phyloP scores from a whole-genome alignment of 2,797 vertebrate genomes.

The Pseudochromis fuscus region DNA sequence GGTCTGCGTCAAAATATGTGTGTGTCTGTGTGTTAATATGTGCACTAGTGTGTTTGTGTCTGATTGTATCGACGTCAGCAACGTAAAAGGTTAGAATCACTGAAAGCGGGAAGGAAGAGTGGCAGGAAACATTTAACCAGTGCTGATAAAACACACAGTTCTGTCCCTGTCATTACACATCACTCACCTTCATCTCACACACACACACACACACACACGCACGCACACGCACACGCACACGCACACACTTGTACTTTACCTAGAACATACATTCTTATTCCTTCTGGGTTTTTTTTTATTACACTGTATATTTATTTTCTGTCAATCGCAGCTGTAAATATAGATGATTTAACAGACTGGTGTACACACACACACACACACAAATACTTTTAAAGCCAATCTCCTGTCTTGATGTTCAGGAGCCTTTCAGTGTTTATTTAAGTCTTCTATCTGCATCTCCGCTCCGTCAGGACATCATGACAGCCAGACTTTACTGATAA shows the following conservation, averaged over 20 bases:
- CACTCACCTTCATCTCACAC: conserved; percentile 26
- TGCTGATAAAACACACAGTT: conserved; percentile 67
- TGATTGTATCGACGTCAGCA: conserved; percentile 53
- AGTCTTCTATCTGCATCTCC: conserved; percentile 59
- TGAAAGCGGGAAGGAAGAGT: conserved; percentile 61
- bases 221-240: not conserved
- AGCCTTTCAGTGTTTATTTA: conserved; percentile 62
- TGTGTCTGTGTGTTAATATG: conserved; percentile 18
- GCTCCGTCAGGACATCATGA: conserved; percentile 50
- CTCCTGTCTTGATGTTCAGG: conserved; percentile 51
- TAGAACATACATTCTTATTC: not conserved
- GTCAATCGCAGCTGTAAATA: conserved; percentile 9
- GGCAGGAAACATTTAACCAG: conserved; percentile 78
- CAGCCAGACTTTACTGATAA: conserved; percentile 64
- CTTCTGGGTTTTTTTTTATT: not conserved
- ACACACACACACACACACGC: conserved; percentile 15
- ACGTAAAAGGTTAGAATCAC: conserved; percentile 69
- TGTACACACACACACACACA: conserved; percentile 9
- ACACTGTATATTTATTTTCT: not conserved
- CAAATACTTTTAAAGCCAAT: conserved; percentile 45
- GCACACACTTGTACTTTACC: not conserved
- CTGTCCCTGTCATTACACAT: conserved; percentile 36
- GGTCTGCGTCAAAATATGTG: not conserved
- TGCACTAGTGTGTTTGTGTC: conserved; percentile 30
- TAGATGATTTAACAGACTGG: not conserved